phyloP scores from a whole-genome alignment of 2,888 invertebrate species.

The Drosophila buzzatii region DNA sequence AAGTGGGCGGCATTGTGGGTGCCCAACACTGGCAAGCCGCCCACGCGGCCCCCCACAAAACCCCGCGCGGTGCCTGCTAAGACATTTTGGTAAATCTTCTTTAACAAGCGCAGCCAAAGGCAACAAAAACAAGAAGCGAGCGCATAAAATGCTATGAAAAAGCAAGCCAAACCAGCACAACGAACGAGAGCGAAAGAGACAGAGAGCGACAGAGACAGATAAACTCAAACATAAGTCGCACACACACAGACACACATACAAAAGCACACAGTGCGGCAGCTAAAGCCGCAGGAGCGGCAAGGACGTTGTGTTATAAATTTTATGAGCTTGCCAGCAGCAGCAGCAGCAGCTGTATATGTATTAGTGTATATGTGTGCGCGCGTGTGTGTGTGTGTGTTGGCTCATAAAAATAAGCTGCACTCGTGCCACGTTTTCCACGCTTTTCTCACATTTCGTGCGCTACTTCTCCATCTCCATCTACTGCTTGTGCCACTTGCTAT shows the following conservation, averaged over 20 bases:
- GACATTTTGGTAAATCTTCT: constrained; percentile 81
- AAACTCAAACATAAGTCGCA: constrained; percentile 48
- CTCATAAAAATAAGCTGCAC: constrained; percentile 82
- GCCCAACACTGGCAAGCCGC: constrained; percentile 10
- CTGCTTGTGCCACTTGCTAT: constrained; percentile 45
- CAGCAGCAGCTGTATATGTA: constrained; percentile 20
- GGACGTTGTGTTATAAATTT: constrained; percentile 83
- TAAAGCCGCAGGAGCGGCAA: constrained; percentile 78
- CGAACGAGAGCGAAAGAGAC: constrained; percentile 7
- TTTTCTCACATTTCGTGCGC: constrained; percentile 49
- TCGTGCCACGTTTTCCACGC: constrained; percentile 74
- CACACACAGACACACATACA: constrained; percentile 18
- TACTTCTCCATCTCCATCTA: neutral
- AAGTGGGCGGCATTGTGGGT: constrained; percentile 73
- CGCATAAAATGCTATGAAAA: constrained; percentile 79
- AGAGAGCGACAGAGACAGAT: constrained; percentile 20
- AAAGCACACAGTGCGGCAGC: constrained; percentile 26
- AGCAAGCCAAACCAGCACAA: constrained; percentile 70
- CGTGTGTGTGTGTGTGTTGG: constrained; percentile 55
- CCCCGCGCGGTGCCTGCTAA: constrained; percentile 25
- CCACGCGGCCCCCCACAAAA: neutral
- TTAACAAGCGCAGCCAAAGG: constrained; percentile 69
- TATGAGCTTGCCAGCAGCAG: constrained; percentile 78
- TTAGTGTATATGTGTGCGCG: constrained; percentile 34
- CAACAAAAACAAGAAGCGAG: constrained; percentile 45